Evolutionary conservation across 2,888 invertebrate species (phyloP), one percentile per base, ranked within the genome.

Genomic region (Marronus borbonicus): DNA sequence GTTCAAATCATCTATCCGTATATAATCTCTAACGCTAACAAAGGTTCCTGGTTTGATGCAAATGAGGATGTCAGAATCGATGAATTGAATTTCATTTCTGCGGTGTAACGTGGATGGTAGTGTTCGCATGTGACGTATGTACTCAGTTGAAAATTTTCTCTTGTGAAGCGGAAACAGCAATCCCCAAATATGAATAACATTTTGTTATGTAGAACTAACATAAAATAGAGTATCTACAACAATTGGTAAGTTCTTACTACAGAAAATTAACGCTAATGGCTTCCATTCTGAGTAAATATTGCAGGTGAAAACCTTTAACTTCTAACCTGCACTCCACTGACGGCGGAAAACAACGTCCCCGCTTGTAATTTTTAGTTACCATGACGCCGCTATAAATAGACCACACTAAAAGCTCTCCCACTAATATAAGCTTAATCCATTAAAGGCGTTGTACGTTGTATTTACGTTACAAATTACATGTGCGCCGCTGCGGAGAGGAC

Each of bases 1-100:
- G 62, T 74, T 74, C 60, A 39, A n/a, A 24, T 44, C 44, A 62
- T 58, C 72, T 60, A 74, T 74, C 68, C 68, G 28, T 50, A 44
- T 49, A 49, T 60, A 74, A 74, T 74, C 60, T 74, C 24, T 60
- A 60, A 44, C 44, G 44, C 28, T 14, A 62, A 74, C 72, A n/a
- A 44, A 60, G 39, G 44, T 60, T 39, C 24, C n/a, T 7, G 39
- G 44, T 62, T n/a, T 31, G 20, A 74, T 74, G 60, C 17, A 74
- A 74, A 74, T 74, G 60, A 60, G 72, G 44, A 74, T 24, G 60
- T 74, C 60, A 74, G 60, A 60, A 62, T 62, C 72, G 72, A 74
- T 74, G 72, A 74, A 74, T 74, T 60, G 60, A 28, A 60, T 44
- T 60, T 14, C 14, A 49, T 62, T 74, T 60, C 72, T 70, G 49